Evolutionary conservation across 2,888 invertebrate genomes (phyloP), one percentile per base, ranked within the genome.

Genomic region (Epistrophe eligans): DNA sequence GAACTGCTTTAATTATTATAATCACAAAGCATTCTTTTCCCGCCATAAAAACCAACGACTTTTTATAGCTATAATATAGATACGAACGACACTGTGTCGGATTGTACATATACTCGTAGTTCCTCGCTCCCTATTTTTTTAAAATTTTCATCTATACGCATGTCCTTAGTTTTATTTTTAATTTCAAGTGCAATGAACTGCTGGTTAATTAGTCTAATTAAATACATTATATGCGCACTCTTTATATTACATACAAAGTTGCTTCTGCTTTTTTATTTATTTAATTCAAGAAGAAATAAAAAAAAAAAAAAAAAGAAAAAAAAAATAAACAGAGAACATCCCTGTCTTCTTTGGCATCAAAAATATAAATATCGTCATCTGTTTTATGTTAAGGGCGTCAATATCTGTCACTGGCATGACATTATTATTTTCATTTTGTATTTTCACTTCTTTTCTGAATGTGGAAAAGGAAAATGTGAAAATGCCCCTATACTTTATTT

Each of bases 171-270:
- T 77, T 77, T 85, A 82, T 82, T 82, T 87, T 83, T 19, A 79
- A 76, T 83, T 87, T 83, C 87, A 83, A 87, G 87, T 76, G 82
- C 87, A 87, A 79, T 79, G 87, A 87, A 87, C 87, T 87, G 74
- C 60, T 19, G 67, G 79, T 87, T 79, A 79, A 87, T 87, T 83
- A 87, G 79, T 83, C 76, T 79, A 87, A 87, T 87, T 82, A 83
- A 66, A 74, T 66, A 79, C 76, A 72, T 62, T 64, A 79, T 48
- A 48, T 17, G 45, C 55, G 66, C 55, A 28, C 32, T 66, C 48
- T 66, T 77, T 67, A 84, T 74, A 24, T 24, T 24, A 24, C 24
- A 24, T 81, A 72, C 73, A 43, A 45, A n/a, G 55, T 24, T 48
- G 13, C 13, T 66, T 66, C 17, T 66, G 13, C 28, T 66, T 48